These are phyloP conservation scores for Maconellicoccus hirsutus DNA, from an alignment of 1,140 invertebrate genomes.

Conservation along the genomic window DNA sequence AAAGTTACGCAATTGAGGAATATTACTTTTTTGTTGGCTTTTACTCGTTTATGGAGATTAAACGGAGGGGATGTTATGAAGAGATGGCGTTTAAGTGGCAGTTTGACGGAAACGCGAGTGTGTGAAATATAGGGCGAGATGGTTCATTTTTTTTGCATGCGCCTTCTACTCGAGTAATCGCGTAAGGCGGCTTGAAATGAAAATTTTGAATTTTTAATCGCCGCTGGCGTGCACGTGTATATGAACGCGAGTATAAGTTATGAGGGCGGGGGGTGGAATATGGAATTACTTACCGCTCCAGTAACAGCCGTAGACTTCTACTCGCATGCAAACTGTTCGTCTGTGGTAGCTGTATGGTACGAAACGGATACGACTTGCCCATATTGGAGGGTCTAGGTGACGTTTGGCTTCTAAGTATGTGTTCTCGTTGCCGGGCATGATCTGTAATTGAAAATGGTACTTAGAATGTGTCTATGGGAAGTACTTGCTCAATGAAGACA, in stretches of 20 bases:
- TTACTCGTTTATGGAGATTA: no score
- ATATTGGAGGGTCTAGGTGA: slow-evolving; percentile 55
- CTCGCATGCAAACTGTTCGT: slow-evolving; percentile 64
- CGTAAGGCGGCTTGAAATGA: no score
- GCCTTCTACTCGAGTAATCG: no score
- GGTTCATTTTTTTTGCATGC: not conserved
- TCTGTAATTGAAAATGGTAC: slow-evolving; percentile 45
- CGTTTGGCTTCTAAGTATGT: slow-evolving; percentile 67
- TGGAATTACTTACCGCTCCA: slow-evolving; percentile 46
- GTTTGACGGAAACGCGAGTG: not conserved
- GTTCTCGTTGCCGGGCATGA: slow-evolving; percentile 67
- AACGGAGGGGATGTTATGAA: no score
- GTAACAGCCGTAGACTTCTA: slow-evolving; percentile 62
- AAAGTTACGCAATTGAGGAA: slow-evolving; percentile 12
- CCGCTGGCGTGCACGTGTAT: not conserved
- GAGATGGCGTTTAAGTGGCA: not conserved
- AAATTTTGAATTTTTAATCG: not conserved
- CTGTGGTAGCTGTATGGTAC: slow-evolving; percentile 59
- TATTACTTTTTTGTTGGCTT: not conserved
- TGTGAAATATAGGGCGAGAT: no score
- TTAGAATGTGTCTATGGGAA: no score
- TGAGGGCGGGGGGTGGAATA: slow-evolving; percentile 27
- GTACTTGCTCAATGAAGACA: not conserved
- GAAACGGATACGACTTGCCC: slow-evolving; percentile 59
- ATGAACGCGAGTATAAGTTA: slow-evolving; percentile 13